Percentiles rank a stretch among this genome's conserved stretches.
Evolutionary conservation across 2,113 vertebrate species (phyloP).

Genomic region (Oplegnathus fasciatus): DNA sequence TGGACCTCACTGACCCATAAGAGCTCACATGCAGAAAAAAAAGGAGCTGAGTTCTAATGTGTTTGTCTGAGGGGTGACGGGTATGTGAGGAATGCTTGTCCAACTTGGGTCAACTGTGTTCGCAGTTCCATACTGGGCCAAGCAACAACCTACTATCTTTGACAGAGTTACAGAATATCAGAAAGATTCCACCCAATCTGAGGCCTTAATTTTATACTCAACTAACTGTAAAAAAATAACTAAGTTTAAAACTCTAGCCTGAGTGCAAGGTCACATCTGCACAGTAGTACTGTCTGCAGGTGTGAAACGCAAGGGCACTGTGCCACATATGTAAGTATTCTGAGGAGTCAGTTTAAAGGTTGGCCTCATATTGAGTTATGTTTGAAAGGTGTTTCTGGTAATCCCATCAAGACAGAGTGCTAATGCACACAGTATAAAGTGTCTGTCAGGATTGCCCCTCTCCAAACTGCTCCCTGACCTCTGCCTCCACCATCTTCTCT

Average conservation of each 20-base stretch:
- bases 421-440: conserved; percentile 22
- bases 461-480: conserved; percentile 44
- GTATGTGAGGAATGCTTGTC: conserved; percentile 66
- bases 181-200: background rate
- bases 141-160: conserved; percentile 8
- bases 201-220: background rate
- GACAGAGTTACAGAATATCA: conserved; percentile 20
- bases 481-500: conserved; percentile 24
- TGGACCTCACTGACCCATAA: conserved; percentile 24
- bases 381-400: conserved; percentile 47
- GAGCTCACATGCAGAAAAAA: conserved; percentile 11
- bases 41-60: conserved; percentile 19
- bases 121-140: conserved; percentile 28
- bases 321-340: conserved; percentile 12
- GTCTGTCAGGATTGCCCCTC: background rate
- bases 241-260: background rate
- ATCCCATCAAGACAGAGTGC: conserved; percentile 32
- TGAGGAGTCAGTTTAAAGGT: conserved; percentile 21
- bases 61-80: conserved; percentile 37
- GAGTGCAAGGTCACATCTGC: conserved; percentile 39
- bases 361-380: conserved; percentile 8
- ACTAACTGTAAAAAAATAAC: background rate
- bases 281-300: conserved; percentile 30
- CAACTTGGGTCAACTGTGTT: conserved; percentile 30
- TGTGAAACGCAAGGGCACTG: conserved; percentile 21